Evolutionary conservation across 2,797 vertebrate species (phyloP).

Genomic region (Myotis vivesi): DNA sequence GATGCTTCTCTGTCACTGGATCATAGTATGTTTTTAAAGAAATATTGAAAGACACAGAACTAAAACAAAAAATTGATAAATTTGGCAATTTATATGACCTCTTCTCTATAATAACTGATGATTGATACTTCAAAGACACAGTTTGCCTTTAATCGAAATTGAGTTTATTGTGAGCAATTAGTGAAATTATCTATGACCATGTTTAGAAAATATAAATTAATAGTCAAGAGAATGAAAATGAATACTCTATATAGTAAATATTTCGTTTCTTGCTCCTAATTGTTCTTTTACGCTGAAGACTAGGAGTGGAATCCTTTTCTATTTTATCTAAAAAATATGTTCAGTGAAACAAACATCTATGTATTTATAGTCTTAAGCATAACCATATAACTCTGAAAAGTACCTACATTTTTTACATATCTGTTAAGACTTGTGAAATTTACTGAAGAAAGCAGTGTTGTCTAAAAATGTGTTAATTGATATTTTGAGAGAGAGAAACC

Average conservation of each 20-base stretch:
- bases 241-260: not conserved
- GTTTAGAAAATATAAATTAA: not conserved
- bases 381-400: not conserved
- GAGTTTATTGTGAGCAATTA: not conserved
- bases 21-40: not conserved
- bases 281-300: not conserved
- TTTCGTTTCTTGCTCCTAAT: not conserved
- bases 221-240: conserved; percentile 9
- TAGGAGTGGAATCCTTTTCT: not conserved
- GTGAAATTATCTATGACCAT: not conserved
- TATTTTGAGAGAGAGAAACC: not conserved
- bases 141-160: conserved; percentile 40
- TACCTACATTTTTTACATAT: not conserved
- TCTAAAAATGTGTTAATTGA: not conserved
- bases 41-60: not conserved
- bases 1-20: no score
- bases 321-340: not conserved
- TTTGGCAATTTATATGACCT: not conserved
- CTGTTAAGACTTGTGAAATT: not conserved
- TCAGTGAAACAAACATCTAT: not conserved
- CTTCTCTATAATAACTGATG: not conserved
- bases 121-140: conserved; percentile 10
- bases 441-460: not conserved
- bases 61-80: conserved; percentile 8
- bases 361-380: not conserved